Evolutionary conservation across 2,888 invertebrate genomes (phyloP), one percentile per base, ranked within the genome.

Genomic region (Odontomyia ornata): DNA sequence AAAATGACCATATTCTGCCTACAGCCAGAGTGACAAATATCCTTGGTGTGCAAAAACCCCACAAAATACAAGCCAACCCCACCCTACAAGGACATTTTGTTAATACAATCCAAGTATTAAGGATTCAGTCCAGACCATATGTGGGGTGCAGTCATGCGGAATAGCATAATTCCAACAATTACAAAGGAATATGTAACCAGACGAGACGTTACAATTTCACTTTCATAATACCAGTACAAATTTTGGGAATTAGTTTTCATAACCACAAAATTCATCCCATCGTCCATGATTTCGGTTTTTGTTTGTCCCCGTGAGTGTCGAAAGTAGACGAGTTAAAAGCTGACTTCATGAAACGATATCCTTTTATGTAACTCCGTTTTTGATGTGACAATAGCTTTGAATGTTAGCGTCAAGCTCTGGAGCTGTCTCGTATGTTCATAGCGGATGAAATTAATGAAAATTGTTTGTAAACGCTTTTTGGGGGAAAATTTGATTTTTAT

Each of bases 211-310:
- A 28, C 30, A 23, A 65, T 27, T 65, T 65, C 65, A n/a, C 65
- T 43, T 13, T 30, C 30, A n/a, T 30, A 65, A 36, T 62, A 75
- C 75, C 75, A 71, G 76, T 65, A 76, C 77, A 77, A 77, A 77
- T 77, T 77, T 77, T 71, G 71, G 76, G 71, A 78, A 78, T 78
- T 78, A 78, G 78, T 78, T 78, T 75, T 64, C 76, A 64, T 62
- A 60, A 57, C 78, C 78, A 72, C 76, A 75, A 75, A 78, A 78
- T 78, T 78, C 76, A 75, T 78, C 76, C 75, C 65, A 67, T 72
- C 76, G 76, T 76, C 52, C 21, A 65, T 65, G 65, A 43, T 18
- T 36, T 30, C 30, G 65, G 30, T 30, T 36, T 65, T 65, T 65
- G 65, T 65, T 65, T 36, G 36, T 36, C 36, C 5, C 9, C 62